These are phyloP conservation scores for Oncorhynchus tshawytscha DNA, from an alignment of 2,113 vertebrate species.

Conservation along the genomic window DNA sequence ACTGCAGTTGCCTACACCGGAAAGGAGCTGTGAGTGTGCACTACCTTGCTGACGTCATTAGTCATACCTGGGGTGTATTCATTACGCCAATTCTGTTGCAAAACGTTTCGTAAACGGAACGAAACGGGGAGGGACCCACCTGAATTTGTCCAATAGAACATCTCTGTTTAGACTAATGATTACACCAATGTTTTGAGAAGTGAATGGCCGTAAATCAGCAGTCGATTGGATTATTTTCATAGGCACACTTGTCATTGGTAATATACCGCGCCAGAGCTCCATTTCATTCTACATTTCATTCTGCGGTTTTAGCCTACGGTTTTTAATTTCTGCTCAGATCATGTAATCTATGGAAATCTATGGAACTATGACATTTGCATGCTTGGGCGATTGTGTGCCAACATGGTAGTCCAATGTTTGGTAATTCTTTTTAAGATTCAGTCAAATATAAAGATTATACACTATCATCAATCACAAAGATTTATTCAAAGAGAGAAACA, in stretches of 20 bases:
- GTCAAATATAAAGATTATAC: not conserved
- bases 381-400: too few relatives aligned
- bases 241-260: not conserved
- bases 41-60: slow-evolving; percentile 71
- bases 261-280: not conserved
- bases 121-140: too few relatives aligned
- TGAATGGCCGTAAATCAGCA: not conserved
- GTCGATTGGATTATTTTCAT: not conserved
- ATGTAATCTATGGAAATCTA: too few relatives aligned
- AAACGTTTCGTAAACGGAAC: too few relatives aligned
- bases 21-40: slow-evolving; percentile 25
- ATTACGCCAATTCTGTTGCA: too few relatives aligned
- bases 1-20: slow-evolving; percentile 16
- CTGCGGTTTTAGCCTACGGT: too few relatives aligned
- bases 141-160: too few relatives aligned
- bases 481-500: not conserved
- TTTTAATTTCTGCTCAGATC: too few relatives aligned
- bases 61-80: slow-evolving; percentile 59
- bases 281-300: too few relatives aligned
- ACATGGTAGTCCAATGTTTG: too few relatives aligned
- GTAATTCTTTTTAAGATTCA: not conserved
- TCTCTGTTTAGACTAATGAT: too few relatives aligned
- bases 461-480: not conserved
- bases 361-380: too few relatives aligned
- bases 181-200: slow-evolving; percentile 10